Conservation (phyloP, 2,888 invertebrate genomes). For the Formica aserva region DNA sequence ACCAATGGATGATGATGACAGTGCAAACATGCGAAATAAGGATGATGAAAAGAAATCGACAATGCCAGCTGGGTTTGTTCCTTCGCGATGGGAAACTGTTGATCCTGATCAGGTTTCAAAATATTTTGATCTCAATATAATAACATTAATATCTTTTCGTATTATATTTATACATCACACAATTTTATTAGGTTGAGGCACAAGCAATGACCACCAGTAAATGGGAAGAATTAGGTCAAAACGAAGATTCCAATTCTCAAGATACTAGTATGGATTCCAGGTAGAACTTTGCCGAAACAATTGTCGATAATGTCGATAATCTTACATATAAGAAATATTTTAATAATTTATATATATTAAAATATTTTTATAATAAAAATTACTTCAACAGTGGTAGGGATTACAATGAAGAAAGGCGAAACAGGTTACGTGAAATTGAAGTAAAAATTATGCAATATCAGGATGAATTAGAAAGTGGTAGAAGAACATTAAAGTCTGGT, state of each 20-base stretch:
- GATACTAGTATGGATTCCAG: conserved; percentile 86
- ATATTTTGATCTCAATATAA: conserved; percentile 4
- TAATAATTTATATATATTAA: background rate
- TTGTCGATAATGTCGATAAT: conserved; percentile 2
- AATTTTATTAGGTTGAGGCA: conserved; percentile 87
- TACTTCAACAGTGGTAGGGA: conserved; percentile 85
- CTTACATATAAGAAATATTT: background rate
- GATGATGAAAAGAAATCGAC: conserved; percentile 83
- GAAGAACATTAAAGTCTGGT: conserved; percentile 90
- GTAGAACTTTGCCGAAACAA: conserved; percentile 66
- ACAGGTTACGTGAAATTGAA: conserved; percentile 95
- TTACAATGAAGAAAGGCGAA: conserved; percentile 90
- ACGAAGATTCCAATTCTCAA: conserved; percentile 84
- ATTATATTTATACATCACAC: background rate
- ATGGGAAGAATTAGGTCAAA: conserved; percentile 92
- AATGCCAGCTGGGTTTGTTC: conserved; percentile 91
- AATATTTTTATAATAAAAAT: conserved; percentile 25
- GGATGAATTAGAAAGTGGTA: conserved; percentile 97
- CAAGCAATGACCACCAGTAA: conserved; percentile 95
- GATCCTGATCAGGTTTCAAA: conserved; percentile 91
- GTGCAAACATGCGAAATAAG: conserved; percentile 74
- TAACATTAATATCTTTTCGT: background rate
- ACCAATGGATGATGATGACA: conserved; percentile 87
- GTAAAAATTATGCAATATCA: conserved; percentile 98
- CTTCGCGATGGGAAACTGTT: conserved; percentile 98